Evolutionary conservation across 2,888 invertebrate species (phyloP), one percentile per base, ranked within the genome.

Genomic region (Plutella xylostella): DNA sequence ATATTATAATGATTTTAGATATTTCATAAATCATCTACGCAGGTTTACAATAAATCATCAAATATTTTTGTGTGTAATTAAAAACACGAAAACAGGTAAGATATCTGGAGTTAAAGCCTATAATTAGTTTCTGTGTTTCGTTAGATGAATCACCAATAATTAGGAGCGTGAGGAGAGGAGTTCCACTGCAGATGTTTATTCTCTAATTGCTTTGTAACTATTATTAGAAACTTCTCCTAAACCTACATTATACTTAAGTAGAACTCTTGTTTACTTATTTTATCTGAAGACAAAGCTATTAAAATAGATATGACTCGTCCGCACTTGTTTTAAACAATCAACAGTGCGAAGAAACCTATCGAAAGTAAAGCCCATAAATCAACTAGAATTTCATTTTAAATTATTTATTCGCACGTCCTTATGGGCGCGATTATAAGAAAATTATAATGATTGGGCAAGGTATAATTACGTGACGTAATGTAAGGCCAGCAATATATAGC

Each of bases 401-500:
- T 71, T 71, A 69, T 77, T 78, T 74, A 75, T 80, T 82, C 79
- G 76, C 82, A 78, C 79, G 74, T 80, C 74, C 70, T 79, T 73
- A 75, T 74, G 69, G 66, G 60, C 65, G 63, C 68, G 75, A 78
- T 80, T 78, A 78, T 78, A 78, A 68, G 70, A 72, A 80, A 83
- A 83, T 82, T 83, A 83, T 79, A 80, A 83, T 83, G 82, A 83
- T 82, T 80, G 77, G 76, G 70, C 61, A 55, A 64, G 54, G 59
- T 65, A 64, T 79, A 79, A 82, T 82, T 73, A 80, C 72, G 72
- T 75, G 76, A 76, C 72, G 73, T 75, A 79, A 76, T 68, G 60
- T 71, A 66, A 74, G 68, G 67, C 68, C 65, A 65, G 65, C 71
- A 66, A 72, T 72, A 71, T 71, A 70, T 71, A 68, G 71, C 68